Percentiles rank a stretch among this genome's conserved stretches.
These are phyloP conservation scores for Cromileptes altivelis DNA, from an alignment of 2,113 vertebrate genomes.

Conservation along the genomic window DNA sequence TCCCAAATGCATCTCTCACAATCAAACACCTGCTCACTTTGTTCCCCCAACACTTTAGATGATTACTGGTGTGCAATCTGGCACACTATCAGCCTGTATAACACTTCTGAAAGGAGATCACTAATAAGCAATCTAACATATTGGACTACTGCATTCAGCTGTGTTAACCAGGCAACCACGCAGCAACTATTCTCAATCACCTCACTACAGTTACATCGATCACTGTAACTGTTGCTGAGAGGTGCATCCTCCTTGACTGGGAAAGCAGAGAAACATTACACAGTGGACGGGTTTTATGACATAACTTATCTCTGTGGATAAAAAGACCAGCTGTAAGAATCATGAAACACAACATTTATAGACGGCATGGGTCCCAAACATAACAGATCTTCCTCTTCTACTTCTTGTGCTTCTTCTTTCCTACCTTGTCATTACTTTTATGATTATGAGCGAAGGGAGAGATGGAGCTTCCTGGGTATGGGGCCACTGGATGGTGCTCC, in stretches of 20 bases:
- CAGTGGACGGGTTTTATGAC: slow-evolving; percentile 5
- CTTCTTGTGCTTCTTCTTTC: neutral
- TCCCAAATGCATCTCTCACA: slow-evolving; percentile 63
- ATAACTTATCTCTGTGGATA: neutral
- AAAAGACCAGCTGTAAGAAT: neutral
- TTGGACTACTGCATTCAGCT: slow-evolving; percentile 34
- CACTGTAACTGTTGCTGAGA: slow-evolving; percentile 1
- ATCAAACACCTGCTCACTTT: slow-evolving; percentile 71
- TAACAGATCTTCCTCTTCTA: neutral
- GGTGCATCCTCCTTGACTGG: neutral
- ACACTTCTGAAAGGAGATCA: slow-evolving; percentile 57
- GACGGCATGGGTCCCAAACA: neutral
- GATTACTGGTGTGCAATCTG: slow-evolving; percentile 67
- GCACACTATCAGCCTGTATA: slow-evolving; percentile 32
- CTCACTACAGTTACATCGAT: slow-evolving; percentile 6
- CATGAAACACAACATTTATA: neutral
- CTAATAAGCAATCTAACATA: slow-evolving; percentile 62
- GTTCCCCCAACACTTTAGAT: slow-evolving; percentile 63
- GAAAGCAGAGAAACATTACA: neutral
- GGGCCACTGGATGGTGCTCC: neutral
- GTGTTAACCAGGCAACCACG: slow-evolving; percentile 15
- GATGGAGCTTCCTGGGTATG: neutral
- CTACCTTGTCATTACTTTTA: neutral
- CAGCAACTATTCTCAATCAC: slow-evolving; percentile 6
- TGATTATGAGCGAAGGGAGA: neutral